phyloP scores from a whole-genome alignment of 2,113 vertebrate species.

The Neodon shergylaensis region DNA sequence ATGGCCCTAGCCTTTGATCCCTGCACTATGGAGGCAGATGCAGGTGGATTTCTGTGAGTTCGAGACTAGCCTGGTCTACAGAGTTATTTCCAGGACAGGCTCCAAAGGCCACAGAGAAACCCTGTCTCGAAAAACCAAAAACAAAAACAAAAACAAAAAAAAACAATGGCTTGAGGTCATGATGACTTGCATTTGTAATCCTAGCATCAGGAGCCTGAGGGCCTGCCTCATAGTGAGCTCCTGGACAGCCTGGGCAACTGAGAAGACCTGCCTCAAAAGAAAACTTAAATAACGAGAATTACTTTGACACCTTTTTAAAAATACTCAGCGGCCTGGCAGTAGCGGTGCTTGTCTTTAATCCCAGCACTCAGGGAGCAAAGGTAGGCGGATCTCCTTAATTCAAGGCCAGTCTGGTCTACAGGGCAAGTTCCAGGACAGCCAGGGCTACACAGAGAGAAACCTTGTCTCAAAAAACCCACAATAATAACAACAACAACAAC shows the following conservation, averaged over 20 bases:
- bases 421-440: not conserved
- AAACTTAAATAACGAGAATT: not conserved
- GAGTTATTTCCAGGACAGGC: no score
- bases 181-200: not conserved
- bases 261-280: not conserved
- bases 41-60: not conserved
- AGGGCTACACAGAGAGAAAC: not conserved
- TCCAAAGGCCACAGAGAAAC: no score
- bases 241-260: not conserved
- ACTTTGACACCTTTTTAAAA: not conserved
- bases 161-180: not conserved
- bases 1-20: not conserved
- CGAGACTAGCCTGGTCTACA: not conserved
- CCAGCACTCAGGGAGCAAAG: not conserved
- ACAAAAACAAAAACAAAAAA: no score
- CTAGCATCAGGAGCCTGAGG: not conserved
- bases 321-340: not conserved
- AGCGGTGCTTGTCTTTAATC: not conserved
- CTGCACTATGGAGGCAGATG: not conserved
- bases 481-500: not conserved
- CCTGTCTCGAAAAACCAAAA: no score
- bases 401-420: not conserved
- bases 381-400: not conserved
- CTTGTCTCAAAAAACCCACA: not conserved
- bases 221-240: not conserved